Percentiles rank a stretch among this genome's conserved stretches.
phyloP scores from a whole-genome alignment of 2,113 vertebrate species.

The Platysternon megacephalum region DNA sequence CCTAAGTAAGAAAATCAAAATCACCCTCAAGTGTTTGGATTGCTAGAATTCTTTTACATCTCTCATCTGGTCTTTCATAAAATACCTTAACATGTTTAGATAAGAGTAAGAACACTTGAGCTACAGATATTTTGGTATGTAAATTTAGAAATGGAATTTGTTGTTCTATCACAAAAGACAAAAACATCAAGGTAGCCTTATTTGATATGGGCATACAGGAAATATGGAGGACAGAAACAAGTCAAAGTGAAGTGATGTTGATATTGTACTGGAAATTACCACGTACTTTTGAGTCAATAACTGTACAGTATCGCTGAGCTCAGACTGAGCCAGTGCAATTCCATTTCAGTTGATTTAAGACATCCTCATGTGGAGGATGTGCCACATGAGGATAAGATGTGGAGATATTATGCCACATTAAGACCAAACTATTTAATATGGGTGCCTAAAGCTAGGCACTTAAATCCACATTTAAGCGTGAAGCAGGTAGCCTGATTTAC shows the following conservation, averaged over 20 bases:
- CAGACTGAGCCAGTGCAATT: not conserved
- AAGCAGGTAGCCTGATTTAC: not conserved
- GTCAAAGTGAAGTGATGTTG: not conserved
- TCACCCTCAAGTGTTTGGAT: not conserved
- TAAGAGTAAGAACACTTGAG: not conserved
- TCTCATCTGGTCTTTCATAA: not conserved
- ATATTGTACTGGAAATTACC: not conserved
- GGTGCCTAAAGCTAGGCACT: not conserved
- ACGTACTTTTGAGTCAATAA: fast-evolving
- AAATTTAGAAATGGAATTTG: not conserved
- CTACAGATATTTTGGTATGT: not conserved
- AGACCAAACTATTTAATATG: not conserved
- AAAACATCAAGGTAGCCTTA: not conserved
- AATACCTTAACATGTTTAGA: not conserved
- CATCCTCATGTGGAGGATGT: not conserved
- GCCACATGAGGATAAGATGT: not conserved
- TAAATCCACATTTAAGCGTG: not conserved
- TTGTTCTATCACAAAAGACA: not conserved
- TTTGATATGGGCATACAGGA: not conserved
- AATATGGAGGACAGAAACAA: not conserved
- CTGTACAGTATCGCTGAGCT: fast-evolving
- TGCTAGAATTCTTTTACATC: not conserved
- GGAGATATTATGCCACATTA: not conserved
- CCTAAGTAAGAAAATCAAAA: not conserved
- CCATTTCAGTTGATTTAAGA: not conserved